Conservation (phyloP, 2,797 vertebrate species). For the Mormyrops attenuatus region DNA sequence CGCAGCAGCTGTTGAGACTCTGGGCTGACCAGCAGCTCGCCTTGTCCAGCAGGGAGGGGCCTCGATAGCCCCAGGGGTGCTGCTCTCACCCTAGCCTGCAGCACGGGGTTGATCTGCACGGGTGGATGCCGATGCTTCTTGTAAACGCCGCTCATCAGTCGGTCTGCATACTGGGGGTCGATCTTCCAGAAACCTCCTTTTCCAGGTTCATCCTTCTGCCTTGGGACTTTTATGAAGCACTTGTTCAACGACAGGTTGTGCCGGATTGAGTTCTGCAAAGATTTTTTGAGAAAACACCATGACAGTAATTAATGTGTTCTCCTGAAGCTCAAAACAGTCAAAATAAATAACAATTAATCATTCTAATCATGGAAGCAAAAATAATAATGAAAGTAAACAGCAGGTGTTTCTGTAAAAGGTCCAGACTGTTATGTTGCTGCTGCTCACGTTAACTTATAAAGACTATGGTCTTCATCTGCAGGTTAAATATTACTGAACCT, state of each 20-base stretch:
- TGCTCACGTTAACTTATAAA: slow-evolving; percentile 6
- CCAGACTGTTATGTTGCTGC: not conserved
- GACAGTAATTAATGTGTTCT: not conserved
- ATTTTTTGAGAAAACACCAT: not conserved
- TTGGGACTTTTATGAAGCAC: slow-evolving; percentile 95
- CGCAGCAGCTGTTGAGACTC: slow-evolving; percentile 76
- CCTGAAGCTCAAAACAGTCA: not conserved
- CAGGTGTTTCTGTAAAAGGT: slow-evolving; percentile 12
- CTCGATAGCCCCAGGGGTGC: slow-evolving; percentile 32
- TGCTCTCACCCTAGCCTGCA: slow-evolving; percentile 55
- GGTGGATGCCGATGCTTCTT: slow-evolving; percentile 79
- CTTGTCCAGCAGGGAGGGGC: not conserved
- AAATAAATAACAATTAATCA: not conserved
- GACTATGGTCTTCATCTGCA: slow-evolving; percentile 21
- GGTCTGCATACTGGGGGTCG: slow-evolving; percentile 83
- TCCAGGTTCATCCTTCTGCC: slow-evolving; percentile 89
- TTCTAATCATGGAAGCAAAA: not conserved
- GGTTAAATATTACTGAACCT: slow-evolving; percentile 68
- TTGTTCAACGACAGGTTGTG: slow-evolving; percentile 97
- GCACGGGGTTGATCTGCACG: slow-evolving; percentile 78
- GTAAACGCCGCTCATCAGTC: slow-evolving; percentile 78
- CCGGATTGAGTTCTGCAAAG: slow-evolving; percentile 83
- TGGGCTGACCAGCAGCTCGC: slow-evolving; percentile 47
- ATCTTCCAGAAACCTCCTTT: slow-evolving; percentile 97
- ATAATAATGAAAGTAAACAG: not conserved